Percentiles rank a stretch among this genome's conserved stretches.
Evolutionary conservation across 1,140 invertebrate genomes (phyloP).

Genomic region (Drosophila triauraria): DNA sequence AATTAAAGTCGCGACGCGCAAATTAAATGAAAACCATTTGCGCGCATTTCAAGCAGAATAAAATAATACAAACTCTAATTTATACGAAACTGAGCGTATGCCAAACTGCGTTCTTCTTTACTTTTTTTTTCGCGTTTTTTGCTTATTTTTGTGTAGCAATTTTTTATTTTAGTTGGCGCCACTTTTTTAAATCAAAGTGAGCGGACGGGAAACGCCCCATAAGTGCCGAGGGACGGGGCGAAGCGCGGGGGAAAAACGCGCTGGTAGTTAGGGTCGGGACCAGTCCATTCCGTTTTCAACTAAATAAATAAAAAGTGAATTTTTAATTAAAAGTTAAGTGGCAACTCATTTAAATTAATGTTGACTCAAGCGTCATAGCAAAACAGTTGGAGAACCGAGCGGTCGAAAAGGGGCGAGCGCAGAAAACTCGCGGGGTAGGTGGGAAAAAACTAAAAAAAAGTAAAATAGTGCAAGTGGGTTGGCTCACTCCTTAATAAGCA

Average conservation of each 20-base stretch:
- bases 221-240: conserved; percentile 33
- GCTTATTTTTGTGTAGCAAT: conserved; percentile 31
- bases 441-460: conserved; percentile 1
- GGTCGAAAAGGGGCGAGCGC: conserved; percentile 14
- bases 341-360: conserved; percentile 84
- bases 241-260: neutral
- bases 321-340: conserved; percentile 84
- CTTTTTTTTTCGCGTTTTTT: conserved; percentile 16
- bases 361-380: conserved; percentile 83
- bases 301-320: conserved; percentile 84
- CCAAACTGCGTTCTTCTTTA: conserved; percentile 29
- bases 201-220: conserved; percentile 38
- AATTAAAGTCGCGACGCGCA: conserved; percentile 66
- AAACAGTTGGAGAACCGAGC: conserved; percentile 70
- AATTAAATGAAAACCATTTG: conserved; percentile 80
- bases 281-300: conserved; percentile 76
- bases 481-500: conserved; percentile 65
- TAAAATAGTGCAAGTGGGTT: conserved; percentile 37
- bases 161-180: conserved; percentile 74
- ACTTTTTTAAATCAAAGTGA: conserved; percentile 77
- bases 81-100: conserved; percentile 66
- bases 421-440: conserved; percentile 8
- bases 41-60: conserved; percentile 78
- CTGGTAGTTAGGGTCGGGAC: conserved; percentile 12
- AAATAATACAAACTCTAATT: conserved; percentile 83